phyloP scores from a whole-genome alignment of 2,888 invertebrate genomes.

The Ceriagrion tenellum region DNA sequence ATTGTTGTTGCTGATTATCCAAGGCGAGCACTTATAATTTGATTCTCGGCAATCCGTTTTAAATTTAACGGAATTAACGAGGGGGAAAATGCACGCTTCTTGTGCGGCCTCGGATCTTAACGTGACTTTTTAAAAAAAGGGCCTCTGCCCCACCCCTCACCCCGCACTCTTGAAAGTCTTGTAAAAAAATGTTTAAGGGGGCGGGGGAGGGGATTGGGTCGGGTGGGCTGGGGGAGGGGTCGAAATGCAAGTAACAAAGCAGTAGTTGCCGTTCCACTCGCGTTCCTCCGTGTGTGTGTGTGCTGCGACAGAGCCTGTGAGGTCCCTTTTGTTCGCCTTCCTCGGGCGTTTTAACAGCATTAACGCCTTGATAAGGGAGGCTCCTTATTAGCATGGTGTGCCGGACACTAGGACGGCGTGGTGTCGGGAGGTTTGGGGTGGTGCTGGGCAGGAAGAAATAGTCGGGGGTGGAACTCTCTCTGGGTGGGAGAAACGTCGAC shows the following conservation, averaged over 20 bases:
- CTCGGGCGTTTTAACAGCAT: slow-evolving; percentile 50
- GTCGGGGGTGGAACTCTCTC: not conserved
- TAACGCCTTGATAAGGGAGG: slow-evolving; percentile 59
- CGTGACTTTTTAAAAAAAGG: not conserved
- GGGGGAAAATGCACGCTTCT: not conserved
- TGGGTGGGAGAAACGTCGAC: not conserved
- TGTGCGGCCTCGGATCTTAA: slow-evolving; percentile 26
- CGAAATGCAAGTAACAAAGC: slow-evolving; percentile 1
- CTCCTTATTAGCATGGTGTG: slow-evolving; percentile 55
- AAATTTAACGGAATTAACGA: slow-evolving; percentile 35
- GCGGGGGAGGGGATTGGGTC: not conserved
- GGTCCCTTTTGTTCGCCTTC: not conserved
- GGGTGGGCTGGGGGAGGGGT: not conserved
- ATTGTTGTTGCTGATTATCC: not conserved
- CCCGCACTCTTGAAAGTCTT: not conserved
- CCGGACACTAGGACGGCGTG: not conserved
- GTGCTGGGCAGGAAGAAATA: not conserved
- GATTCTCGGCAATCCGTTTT: slow-evolving; percentile 17
- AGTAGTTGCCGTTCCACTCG: not conserved
- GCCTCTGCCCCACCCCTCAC: not conserved
- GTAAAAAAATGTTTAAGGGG: not conserved
- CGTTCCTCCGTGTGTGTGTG: not conserved
- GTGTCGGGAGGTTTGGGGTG: not conserved
- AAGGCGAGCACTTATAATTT: slow-evolving; percentile 21
- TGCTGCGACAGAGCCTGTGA: not conserved